A percentile compares a stretch with the other conserved stretches of the same genome.
Conservation (phyloP, 2,888 invertebrate species). For the Cylloceria caligata region DNA sequence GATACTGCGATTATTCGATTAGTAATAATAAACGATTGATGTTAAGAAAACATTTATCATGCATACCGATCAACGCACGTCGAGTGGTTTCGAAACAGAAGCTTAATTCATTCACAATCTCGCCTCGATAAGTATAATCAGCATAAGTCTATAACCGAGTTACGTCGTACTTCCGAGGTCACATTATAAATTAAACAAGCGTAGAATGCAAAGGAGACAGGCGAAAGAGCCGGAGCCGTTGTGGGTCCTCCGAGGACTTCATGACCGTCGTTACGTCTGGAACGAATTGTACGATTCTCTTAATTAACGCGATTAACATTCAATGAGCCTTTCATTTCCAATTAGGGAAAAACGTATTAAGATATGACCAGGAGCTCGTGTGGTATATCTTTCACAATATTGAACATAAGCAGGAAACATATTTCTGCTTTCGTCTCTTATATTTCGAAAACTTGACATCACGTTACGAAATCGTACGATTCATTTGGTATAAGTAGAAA, state of each 20-base stretch:
- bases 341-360: neutral
- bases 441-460: neutral
- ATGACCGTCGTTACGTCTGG: neutral
- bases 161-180: constrained; percentile 14
- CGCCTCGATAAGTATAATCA: constrained; percentile 4
- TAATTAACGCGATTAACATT: neutral
- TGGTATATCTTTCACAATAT: neutral
- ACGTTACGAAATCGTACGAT: constrained; percentile 28
- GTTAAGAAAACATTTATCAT: neutral
- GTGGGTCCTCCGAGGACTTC: neutral
- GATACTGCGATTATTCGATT: neutral
- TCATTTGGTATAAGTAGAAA: neutral
- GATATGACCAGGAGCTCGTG: neutral
- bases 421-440: neutral
- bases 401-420: neutral
- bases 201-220: neutral
- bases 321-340: neutral
- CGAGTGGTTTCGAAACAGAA: neutral
- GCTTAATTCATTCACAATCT: constrained; percentile 7
- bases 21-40: neutral
- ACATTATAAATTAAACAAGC: neutral
- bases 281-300: neutral
- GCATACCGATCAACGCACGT: neutral
- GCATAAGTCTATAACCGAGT: neutral
- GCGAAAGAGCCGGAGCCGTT: neutral